Conservation (phyloP, 2,113 vertebrate genomes). For the Gymnorhina tibicen region DNA sequence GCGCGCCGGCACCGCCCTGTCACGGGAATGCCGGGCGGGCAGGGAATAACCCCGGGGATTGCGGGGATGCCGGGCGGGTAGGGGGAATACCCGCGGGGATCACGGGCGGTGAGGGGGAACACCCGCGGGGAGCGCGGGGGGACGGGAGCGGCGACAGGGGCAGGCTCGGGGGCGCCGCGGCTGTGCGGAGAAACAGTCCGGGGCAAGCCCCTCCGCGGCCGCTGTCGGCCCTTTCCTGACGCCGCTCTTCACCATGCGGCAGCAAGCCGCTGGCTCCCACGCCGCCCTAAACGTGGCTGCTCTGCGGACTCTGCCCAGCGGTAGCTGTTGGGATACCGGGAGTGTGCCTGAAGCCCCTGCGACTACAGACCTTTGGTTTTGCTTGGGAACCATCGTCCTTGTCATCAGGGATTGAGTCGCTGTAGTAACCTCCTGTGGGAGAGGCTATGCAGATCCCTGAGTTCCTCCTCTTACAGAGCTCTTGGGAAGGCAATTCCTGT, state of each 20-base stretch:
- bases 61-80: background rate
- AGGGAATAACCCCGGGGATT: no score
- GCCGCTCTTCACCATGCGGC: background rate
- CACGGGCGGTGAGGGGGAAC: accelerated
- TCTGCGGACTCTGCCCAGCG: accelerated
- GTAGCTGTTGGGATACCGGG: accelerated
- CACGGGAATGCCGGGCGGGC: no score
- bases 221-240: background rate
- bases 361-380: background rate
- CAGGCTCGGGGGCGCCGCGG: background rate
- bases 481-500: background rate
- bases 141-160: no score
- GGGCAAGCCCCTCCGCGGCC: accelerated
- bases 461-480: background rate
- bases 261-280: accelerated
- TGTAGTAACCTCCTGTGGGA: background rate
- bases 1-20: no score
- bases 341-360: accelerated
- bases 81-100: background rate
- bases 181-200: accelerated
- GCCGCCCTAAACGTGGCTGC: accelerated
- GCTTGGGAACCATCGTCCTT: background rate
- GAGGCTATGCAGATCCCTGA: accelerated
- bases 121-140: accelerated
- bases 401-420: background rate